Conservation (phyloP, 2,888 invertebrate species). For the Drosophila barbarae region DNA sequence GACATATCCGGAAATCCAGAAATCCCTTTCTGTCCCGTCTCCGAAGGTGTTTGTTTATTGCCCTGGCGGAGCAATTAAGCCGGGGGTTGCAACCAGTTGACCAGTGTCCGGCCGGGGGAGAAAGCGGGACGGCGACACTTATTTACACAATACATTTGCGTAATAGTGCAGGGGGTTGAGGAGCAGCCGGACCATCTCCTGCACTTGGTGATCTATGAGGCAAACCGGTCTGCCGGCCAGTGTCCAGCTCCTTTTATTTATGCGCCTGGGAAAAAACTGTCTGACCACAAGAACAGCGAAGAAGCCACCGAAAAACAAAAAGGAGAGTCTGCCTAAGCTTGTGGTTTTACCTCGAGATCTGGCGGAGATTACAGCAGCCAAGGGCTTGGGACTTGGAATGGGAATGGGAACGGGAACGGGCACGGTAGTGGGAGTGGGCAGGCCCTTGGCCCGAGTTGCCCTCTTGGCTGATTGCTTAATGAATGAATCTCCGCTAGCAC, state of each 20-base stretch:
- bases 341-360: conserved; percentile 30
- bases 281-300: conserved; percentile 57
- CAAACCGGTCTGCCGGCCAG: conserved; percentile 41
- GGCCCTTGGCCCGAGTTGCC: conserved; percentile 36
- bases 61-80: conserved; percentile 68
- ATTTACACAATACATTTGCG: conserved; percentile 76
- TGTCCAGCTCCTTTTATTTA: conserved; percentile 68
- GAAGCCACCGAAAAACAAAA: conserved; percentile 20
- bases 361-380: conserved; percentile 41
- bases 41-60: conserved; percentile 69
- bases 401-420: neutral
- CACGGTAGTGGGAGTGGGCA: neutral
- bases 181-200: neutral
- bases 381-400: neutral
- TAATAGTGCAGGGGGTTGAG: conserved; percentile 64
- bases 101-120: conserved; percentile 62
- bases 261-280: conserved; percentile 73
- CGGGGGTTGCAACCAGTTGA: conserved; percentile 58
- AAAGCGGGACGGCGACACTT: conserved; percentile 52
- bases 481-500: conserved; percentile 66
- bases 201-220: conserved; percentile 44
- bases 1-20: conserved; percentile 32
- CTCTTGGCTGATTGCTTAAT: conserved; percentile 65
- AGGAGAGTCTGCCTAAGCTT: conserved; percentile 32
- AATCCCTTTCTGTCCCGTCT: conserved; percentile 33